Evolutionary conservation across 2,888 invertebrate species (phyloP), one percentile per base, ranked within the genome.

Genomic region (Ptychoptera contaminata): DNA sequence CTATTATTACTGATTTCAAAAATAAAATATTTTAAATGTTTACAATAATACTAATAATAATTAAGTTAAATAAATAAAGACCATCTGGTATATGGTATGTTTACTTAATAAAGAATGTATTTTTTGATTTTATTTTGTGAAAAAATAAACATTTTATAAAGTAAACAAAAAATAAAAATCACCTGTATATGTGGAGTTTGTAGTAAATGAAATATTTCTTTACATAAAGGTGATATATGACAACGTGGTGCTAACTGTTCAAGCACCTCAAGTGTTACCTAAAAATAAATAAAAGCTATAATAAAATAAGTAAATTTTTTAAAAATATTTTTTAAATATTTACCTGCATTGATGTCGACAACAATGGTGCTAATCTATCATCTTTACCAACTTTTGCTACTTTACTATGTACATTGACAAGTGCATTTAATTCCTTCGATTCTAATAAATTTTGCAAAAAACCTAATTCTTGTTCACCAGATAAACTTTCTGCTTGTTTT

Each of bases 371-470:
- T 58, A 86, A 79, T 55, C 82, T 81, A 56, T 87, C 86, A 70
- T 86, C 85, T 57, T 82, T 80, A 44, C 82, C 81, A 67, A 83
- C 83, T 54, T 79, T 82, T 47, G 82, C 74, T 55, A 88, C 87
- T 67, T 85, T 86, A 60, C 88, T 88, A 63, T 91, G 90, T 48
- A 90, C 88, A 67, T 87, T 85, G 29, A 91, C 87, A 53, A 92
- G 70, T 31, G 91, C 90, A 67, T 90, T 84, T 2, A 92, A 73
- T 61, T 90, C 86, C 63, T 82, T 85, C 7, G 87, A 88, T 61
- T 84, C 84, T 41, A 92, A 69, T 42, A 91, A 68, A 52, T 82
- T 82, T 65, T 80, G 84, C 10, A 91, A 71, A 61, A 91, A 91
- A 40, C 80, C 81, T 50, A 88, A 74, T 67, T 91, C 91, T 65